phyloP scores from a whole-genome alignment of 2,888 invertebrate genomes.

The Lithophane semibrunnea region DNA sequence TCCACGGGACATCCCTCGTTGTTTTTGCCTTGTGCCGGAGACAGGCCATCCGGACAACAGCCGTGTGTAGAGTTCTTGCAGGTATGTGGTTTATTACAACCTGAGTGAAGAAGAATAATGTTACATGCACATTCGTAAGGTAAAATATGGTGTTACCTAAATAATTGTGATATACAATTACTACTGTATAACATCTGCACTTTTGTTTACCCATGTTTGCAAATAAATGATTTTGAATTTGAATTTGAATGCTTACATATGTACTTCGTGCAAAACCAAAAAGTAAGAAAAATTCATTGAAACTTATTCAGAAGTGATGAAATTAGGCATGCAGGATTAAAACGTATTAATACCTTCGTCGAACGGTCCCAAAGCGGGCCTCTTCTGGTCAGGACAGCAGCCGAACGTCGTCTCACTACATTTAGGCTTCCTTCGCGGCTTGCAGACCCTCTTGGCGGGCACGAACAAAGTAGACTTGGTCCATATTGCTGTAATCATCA shows the following conservation, averaged over 20 bases:
- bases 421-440: constrained; percentile 85
- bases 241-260: not conserved
- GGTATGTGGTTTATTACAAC: constrained; percentile 93
- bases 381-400: constrained; percentile 96
- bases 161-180: no score
- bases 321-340: not conserved
- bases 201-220: no score
- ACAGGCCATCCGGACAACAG: constrained; percentile 96
- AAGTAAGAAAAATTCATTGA: not conserved
- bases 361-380: constrained; percentile 95
- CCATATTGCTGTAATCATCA: constrained; percentile 81
- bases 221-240: no score
- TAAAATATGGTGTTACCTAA: no score
- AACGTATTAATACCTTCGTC: constrained; percentile 90
- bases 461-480: constrained; percentile 83
- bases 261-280: not conserved
- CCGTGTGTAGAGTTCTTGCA: constrained; percentile 94
- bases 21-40: constrained; percentile 93
- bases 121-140: not conserved
- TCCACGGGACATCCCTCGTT: constrained; percentile 94
- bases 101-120: constrained; percentile 72
- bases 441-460: constrained; percentile 71
- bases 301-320: not conserved
- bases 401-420: constrained; percentile 93
- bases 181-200: no score